These are phyloP conservation scores for Tapirus indicus DNA, from an alignment of 2,797 vertebrate genomes.

Conservation along the genomic window DNA sequence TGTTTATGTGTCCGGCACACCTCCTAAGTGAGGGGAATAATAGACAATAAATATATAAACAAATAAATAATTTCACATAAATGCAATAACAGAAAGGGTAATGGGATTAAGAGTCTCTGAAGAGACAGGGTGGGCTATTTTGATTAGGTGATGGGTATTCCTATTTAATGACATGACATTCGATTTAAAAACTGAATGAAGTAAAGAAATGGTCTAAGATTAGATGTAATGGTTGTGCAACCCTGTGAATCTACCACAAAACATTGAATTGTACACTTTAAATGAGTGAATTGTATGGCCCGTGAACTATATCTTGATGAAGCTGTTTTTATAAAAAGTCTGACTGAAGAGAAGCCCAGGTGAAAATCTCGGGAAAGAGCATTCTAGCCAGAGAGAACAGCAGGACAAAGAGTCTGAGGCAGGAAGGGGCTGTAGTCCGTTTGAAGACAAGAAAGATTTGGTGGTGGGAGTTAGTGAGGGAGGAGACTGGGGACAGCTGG, in stretches of 20 bases:
- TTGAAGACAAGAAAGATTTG: not conserved
- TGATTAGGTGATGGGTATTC: not conserved
- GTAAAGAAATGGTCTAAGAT: not conserved
- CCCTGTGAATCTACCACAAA: not conserved
- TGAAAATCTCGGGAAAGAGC: not conserved
- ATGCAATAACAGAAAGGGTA: not conserved
- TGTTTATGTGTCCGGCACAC: not conserved
- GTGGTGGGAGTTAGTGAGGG: not conserved
- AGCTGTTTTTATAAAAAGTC: not conserved
- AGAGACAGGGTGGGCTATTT: not conserved
- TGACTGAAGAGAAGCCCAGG: not conserved
- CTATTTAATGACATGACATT: not conserved
- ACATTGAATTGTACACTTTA: not conserved
- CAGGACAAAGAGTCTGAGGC: not conserved
- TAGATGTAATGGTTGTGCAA: not conserved
- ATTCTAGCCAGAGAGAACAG: not conserved
- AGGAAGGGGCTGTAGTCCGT: not conserved
- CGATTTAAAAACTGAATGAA: conserved; percentile 12
- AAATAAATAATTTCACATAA: not conserved
- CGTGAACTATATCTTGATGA: not conserved
- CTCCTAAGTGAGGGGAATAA: not conserved
- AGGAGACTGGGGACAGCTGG: accelerated
- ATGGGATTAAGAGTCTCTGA: not conserved
- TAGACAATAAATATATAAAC: not conserved
- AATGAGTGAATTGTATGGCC: not conserved